phyloP scores from a whole-genome alignment of 2,797 vertebrate species.

The Zenarchopterus dispar region DNA sequence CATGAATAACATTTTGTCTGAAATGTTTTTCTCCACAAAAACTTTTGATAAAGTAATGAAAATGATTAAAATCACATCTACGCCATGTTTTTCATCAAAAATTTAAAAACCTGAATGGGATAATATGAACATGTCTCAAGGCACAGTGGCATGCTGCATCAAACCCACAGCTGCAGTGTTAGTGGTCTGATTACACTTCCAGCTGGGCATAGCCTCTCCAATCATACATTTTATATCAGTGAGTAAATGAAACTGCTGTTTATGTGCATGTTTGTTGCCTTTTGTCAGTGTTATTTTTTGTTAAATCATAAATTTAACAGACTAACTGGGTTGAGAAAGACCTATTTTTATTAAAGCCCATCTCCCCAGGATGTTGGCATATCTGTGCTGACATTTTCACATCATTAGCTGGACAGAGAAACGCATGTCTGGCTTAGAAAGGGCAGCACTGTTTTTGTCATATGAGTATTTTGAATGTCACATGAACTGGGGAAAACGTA shows the following conservation, averaged over 20 bases:
- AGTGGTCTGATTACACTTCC: constrained; percentile 22
- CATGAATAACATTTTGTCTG: constrained; percentile 10
- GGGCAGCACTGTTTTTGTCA: constrained; percentile 14
- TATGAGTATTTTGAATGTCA: constrained; percentile 17
- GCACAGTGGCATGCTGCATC: constrained; percentile 1
- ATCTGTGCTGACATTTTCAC: neutral
- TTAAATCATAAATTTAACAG: constrained; percentile 9
- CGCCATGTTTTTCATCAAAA: constrained; percentile 25
- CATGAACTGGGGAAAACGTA: constrained; percentile 11
- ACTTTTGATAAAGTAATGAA: constrained; percentile 16
- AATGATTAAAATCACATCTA: constrained; percentile 36
- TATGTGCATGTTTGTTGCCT: neutral
- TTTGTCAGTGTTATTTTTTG: constrained; percentile 9
- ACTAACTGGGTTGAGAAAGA: neutral
- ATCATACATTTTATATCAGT: constrained; percentile 22
- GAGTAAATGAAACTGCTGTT: constrained; percentile 5
- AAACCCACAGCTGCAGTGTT: constrained; percentile 16
- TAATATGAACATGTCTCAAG: constrained; percentile 13
- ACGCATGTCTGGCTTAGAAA: constrained; percentile 3
- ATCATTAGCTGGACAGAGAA: constrained; percentile 2
- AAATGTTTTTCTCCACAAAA: constrained; percentile 13
- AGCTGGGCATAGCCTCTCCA: constrained; percentile 12
- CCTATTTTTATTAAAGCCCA: constrained; percentile 10
- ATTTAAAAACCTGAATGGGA: constrained; percentile 38
- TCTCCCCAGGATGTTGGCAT: constrained; percentile 22